These are phyloP conservation scores for Poicephalus meyeri DNA, from an alignment of 2,113 vertebrate genomes.

Conservation along the genomic window DNA sequence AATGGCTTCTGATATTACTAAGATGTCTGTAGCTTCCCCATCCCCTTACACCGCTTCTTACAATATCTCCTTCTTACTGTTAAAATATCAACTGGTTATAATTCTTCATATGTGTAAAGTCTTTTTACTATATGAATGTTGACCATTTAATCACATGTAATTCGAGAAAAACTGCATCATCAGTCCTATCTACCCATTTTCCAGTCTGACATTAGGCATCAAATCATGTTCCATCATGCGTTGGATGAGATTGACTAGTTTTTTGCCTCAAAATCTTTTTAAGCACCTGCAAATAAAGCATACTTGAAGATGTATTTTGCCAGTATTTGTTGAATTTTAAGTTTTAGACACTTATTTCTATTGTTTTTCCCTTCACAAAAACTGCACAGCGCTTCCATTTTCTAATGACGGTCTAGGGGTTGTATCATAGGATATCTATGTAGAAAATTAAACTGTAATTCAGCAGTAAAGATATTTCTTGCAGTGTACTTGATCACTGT, in stretches of 20 bases:
- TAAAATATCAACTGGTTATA: conserved; percentile 22
- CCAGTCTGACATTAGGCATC: neutral
- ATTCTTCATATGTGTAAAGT: neutral
- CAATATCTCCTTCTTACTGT: neutral
- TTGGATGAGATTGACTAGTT: neutral
- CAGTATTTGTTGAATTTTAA: neutral
- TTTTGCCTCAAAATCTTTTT: conserved; percentile 42
- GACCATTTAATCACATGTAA: conserved; percentile 9
- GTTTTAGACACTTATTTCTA: neutral
- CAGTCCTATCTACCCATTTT: neutral
- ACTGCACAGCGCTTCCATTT: neutral
- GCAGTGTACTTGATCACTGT: neutral
- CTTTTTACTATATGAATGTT: conserved; percentile 33
- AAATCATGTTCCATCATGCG: neutral
- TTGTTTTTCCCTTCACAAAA: neutral
- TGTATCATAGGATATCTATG: neutral
- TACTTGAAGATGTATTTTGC: conserved; percentile 43
- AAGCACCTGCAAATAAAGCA: conserved; percentile 56
- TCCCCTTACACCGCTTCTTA: neutral
- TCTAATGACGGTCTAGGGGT: neutral
- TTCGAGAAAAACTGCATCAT: neutral
- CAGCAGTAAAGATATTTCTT: neutral
- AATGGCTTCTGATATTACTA: conserved; percentile 27
- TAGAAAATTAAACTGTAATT: conserved; percentile 45
- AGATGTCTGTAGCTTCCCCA: neutral